Conservation (phyloP, 2,888 invertebrate species). For the Willowsia nigromaculata region DNA sequence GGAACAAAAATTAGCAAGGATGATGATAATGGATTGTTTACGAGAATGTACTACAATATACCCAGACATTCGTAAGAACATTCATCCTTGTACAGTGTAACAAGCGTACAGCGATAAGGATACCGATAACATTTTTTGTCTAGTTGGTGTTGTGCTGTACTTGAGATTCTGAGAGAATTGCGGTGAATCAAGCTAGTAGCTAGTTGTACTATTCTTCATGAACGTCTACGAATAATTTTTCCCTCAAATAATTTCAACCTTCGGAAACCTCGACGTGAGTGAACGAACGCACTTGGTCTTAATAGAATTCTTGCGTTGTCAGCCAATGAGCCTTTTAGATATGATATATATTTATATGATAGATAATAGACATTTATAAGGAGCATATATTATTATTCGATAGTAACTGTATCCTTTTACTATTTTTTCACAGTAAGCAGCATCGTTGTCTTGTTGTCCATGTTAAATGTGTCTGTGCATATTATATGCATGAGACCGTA, state of each 20-base stretch:
- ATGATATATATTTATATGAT: too few relatives aligned
- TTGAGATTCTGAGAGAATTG: neutral
- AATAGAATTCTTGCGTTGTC: neutral
- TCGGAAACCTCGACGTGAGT: constrained; percentile 7
- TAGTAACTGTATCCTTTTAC: too few relatives aligned
- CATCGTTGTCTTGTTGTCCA: too few relatives aligned
- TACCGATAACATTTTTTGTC: neutral
- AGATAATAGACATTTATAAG: too few relatives aligned
- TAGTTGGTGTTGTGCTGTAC: neutral
- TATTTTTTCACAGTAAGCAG: too few relatives aligned
- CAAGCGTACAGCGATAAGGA: neutral
- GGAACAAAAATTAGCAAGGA: constrained; percentile 20
- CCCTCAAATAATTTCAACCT: constrained; percentile 8
- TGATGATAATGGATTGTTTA: constrained; percentile 11
- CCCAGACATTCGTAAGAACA: neutral
- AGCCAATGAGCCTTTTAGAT: too few relatives aligned
- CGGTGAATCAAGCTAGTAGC: neutral
- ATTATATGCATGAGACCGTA: too few relatives aligned
- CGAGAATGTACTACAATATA: neutral
- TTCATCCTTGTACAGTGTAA: neutral
- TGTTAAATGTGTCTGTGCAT: too few relatives aligned
- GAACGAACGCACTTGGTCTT: constrained; percentile 44
- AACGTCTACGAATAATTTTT: neutral
- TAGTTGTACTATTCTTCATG: neutral
- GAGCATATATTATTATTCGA: too few relatives aligned